Conservation (phyloP, 1,140 invertebrate species). For the Phortica variegata region DNA sequence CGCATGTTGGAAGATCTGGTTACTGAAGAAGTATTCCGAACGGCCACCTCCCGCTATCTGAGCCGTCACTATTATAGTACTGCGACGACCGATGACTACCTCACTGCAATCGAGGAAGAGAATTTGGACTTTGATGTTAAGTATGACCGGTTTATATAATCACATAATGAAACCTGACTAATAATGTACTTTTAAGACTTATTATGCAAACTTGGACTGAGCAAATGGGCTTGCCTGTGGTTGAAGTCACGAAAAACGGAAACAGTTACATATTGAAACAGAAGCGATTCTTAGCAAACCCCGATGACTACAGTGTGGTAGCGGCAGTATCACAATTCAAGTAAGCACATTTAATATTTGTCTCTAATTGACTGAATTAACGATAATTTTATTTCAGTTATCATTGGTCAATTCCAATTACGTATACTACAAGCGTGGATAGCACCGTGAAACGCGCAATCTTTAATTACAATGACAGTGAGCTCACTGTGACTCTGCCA, state of each 20-base stretch:
- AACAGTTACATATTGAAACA: conserved; percentile 68
- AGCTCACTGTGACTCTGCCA: conserved; percentile 27
- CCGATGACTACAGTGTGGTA: conserved; percentile 58
- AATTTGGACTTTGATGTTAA: conserved; percentile 59
- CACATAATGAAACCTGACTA: background rate
- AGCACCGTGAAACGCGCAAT: conserved; percentile 32
- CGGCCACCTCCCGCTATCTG: conserved; percentile 73
- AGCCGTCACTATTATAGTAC: conserved; percentile 70
- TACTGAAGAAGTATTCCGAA: conserved; percentile 71
- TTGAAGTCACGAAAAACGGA: conserved; percentile 62
- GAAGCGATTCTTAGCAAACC: conserved; percentile 71
- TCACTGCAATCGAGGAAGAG: conserved; percentile 64
- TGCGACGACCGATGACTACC: conserved; percentile 79
- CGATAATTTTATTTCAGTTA: conserved; percentile 59
- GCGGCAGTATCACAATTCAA: conserved; percentile 62
- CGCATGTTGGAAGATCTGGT: conserved; percentile 89
- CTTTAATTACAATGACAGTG: conserved; percentile 52
- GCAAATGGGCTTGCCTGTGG: conserved; percentile 88
- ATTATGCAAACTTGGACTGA: conserved; percentile 92
- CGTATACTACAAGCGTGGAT: conserved; percentile 66
- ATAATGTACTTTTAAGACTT: conserved; percentile 44
- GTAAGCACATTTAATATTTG: conserved; percentile 55
- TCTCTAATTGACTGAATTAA: background rate
- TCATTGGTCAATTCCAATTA: conserved; percentile 82
- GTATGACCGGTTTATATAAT: conserved; percentile 19